Evolutionary conservation across 2,888 invertebrate species (phyloP), one percentile per base, ranked within the genome.

Genomic region (Troides oblongomaculatus): DNA sequence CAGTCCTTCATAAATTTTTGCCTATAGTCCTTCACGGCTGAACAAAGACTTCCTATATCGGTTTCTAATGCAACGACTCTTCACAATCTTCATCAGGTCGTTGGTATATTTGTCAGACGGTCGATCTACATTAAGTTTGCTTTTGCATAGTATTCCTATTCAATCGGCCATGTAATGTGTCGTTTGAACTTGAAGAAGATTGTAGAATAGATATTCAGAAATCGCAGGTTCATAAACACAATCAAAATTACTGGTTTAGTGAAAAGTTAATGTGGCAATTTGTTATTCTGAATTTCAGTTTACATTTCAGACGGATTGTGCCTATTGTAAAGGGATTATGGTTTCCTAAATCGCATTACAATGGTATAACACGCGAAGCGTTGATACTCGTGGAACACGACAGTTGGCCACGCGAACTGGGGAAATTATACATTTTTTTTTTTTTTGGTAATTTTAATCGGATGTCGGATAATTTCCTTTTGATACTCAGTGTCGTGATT

Each of bases 321-420:
- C 84, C 84, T 81, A 85, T 90, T 89, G 87, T 88, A 81, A 79
- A 83, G 82, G 86, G 82, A 88, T 89, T 88, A 89, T 76, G 83
- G 85, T 84, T 89, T 87, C 85, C 86, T 89, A 86, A 89, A 88
- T 86, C 83, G 83, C 85, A 87, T 88, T 85, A 89, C 86, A 88
- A 86, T 86, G 84, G 82, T 82, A 81, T 77, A 84, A 87, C 91
- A 90, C 88, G 90, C 89, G 78, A 89, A 84, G 85, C 84, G 84
- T 87, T 84, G 87, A 84, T 86, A 86, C 85, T 79, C 79, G 78
- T 76, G 76, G 78, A 82, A 84, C 81, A 82, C 81, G 82, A 78
- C 79, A 78, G 58, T 78, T 74, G 83, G 81, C 80, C 87, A 87
- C 83, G 86, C 86, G 81, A 85, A 77, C 80, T 74, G 74, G 72